A percentile compares a stretch with the other conserved stretches of the same genome.
Conservation (phyloP, 2,113 vertebrate genomes). For the Girardinichthys multiradiatus region DNA sequence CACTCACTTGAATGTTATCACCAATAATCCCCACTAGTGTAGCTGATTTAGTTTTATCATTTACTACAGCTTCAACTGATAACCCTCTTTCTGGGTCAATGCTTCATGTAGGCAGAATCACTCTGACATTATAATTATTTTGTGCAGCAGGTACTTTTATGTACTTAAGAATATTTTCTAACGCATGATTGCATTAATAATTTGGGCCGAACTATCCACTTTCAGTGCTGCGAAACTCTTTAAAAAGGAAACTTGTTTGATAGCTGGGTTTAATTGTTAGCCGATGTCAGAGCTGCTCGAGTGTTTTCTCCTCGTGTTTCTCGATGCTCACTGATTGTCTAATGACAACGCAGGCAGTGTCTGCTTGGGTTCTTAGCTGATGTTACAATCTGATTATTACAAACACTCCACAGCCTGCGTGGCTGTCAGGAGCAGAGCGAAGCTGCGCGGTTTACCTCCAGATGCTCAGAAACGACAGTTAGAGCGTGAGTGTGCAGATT, state of each 20-base stretch:
- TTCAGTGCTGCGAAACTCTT: background rate
- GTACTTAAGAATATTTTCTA: background rate
- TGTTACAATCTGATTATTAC: slow-evolving; percentile 22
- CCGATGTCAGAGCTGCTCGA: slow-evolving; percentile 4
- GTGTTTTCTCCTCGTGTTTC: slow-evolving; percentile 6
- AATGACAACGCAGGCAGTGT: slow-evolving; percentile 17
- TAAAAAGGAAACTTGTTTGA: slow-evolving; percentile 33
- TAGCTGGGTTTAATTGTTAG: slow-evolving; percentile 23
- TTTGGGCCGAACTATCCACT: background rate
- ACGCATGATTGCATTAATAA: background rate
- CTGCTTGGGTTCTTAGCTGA: slow-evolving; percentile 8
- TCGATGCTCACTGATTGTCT: slow-evolving; percentile 18
- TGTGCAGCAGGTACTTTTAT: background rate
- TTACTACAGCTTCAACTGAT: no score
- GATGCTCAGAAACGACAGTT: slow-evolving; percentile 38
- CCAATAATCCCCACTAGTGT: no score
- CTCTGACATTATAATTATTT: background rate
- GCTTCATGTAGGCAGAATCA: no score
- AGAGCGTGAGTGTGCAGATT: slow-evolving; percentile 46
- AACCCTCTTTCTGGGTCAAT: no score
- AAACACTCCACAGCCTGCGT: background rate
- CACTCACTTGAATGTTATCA: no score
- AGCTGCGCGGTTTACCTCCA: slow-evolving; percentile 20
- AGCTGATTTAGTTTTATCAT: no score
- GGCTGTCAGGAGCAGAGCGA: slow-evolving; percentile 10